Evolutionary conservation across 2,797 vertebrate genomes (phyloP).

Genomic region (Paguma larvata): DNA sequence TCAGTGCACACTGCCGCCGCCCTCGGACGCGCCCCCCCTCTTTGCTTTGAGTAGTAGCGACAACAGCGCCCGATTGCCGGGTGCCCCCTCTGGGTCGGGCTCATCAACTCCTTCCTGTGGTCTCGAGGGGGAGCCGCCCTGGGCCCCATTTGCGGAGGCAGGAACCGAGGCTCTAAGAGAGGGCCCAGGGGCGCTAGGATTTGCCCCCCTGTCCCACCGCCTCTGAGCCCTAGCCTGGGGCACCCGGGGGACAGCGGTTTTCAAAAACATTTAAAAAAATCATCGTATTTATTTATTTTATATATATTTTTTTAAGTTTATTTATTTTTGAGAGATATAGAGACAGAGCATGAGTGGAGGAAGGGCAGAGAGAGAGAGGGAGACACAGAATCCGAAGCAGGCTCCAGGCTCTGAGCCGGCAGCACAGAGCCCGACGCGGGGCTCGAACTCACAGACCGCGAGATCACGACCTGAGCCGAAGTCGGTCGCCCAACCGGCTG

Average conservation of each 20-base stretch:
- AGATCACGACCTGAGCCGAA: too few species aligned
- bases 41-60: background rate
- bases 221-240: background rate
- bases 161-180: background rate
- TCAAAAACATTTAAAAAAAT: too few species aligned
- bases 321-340: background rate
- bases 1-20: background rate
- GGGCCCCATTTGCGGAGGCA: background rate
- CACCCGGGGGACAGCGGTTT: background rate
- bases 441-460: too few species aligned
- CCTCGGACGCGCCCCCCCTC: too few species aligned
- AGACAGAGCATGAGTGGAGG: too few species aligned
- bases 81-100: background rate
- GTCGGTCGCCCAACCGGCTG: too few species aligned
- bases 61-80: background rate
- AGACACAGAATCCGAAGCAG: too few species aligned
- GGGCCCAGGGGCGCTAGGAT: background rate
- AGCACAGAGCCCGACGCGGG: background rate
- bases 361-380: too few species aligned
- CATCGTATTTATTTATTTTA: background rate
- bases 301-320: background rate
- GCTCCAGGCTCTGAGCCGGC: too few species aligned
- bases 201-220: background rate
- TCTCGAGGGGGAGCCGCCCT: accelerated
- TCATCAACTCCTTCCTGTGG: background rate